Conservation (phyloP, 2,113 vertebrate species). For the Pycnonotus jocosus region DNA sequence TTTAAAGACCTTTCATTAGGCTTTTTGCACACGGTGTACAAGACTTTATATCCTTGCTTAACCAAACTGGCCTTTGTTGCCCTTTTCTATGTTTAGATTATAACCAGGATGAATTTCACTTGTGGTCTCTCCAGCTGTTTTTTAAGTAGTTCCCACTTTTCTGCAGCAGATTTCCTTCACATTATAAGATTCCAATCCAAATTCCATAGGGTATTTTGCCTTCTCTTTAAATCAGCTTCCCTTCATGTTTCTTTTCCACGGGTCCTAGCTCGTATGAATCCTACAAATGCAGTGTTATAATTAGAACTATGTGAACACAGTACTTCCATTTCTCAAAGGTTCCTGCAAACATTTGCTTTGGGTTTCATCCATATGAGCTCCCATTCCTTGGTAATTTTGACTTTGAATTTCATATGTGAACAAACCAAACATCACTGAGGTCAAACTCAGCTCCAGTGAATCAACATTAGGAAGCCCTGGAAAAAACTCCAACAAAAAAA, state of each 20-base stretch:
- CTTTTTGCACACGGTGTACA: neutral
- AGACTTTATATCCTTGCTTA: constrained; percentile 26
- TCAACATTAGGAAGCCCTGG: neutral
- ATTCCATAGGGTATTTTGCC: constrained; percentile 57
- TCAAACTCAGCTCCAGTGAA: neutral
- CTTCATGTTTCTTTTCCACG: constrained; percentile 38
- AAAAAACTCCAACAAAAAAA: neutral
- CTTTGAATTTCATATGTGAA: constrained; percentile 56
- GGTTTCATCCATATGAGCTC: constrained; percentile 58
- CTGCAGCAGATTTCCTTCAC: constrained; percentile 42
- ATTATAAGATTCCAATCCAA: constrained; percentile 50
- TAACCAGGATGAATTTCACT: constrained; percentile 57
- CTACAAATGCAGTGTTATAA: constrained; percentile 59
- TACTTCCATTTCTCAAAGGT: constrained; percentile 67
- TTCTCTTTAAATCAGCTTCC: constrained; percentile 53
- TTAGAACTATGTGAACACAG: constrained; percentile 70
- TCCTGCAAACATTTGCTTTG: constrained; percentile 71
- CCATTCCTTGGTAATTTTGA: constrained; percentile 58
- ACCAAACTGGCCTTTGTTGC: constrained; percentile 26
- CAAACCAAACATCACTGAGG: neutral
- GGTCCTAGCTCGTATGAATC: constrained; percentile 21
- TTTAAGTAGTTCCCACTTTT: constrained; percentile 54
- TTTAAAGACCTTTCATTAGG: constrained; percentile 26
- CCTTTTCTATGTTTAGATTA: constrained; percentile 51
- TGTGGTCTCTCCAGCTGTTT: constrained; percentile 59